Evolutionary conservation across 1,140 invertebrate genomes (phyloP).

Genomic region (Camponotus pennsylvanicus): DNA sequence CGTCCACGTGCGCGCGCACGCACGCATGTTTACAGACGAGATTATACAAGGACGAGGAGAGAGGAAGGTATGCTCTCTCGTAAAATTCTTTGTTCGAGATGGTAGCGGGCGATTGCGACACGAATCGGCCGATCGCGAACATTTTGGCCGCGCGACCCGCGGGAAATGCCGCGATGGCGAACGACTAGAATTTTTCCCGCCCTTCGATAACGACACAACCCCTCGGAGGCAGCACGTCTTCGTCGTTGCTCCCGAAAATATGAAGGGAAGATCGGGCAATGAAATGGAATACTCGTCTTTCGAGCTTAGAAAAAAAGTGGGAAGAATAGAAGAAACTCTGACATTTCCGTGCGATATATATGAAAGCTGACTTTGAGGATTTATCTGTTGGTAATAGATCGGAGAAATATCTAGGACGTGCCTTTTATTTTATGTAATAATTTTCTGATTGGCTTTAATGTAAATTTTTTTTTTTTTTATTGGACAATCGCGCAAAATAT

Average conservation of each 20-base stretch:
- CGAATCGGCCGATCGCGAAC: slow-evolving; percentile 16
- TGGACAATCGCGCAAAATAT: not conserved
- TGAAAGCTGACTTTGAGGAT: not conserved
- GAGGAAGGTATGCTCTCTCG: not conserved
- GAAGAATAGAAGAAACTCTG: not conserved
- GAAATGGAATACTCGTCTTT: slow-evolving; percentile 30
- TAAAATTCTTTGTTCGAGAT: slow-evolving; percentile 57
- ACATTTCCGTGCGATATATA: slow-evolving; percentile 25
- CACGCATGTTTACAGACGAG: slow-evolving; percentile 55
- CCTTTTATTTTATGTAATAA: too few relatives aligned
- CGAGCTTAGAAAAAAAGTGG: not conserved
- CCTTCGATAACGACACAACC: not conserved
- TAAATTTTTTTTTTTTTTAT: not conserved
- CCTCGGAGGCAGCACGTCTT: not conserved
- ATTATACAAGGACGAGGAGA: slow-evolving; percentile 34
- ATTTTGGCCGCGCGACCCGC: not conserved
- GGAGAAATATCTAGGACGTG: slow-evolving; percentile 7
- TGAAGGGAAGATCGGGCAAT: slow-evolving; percentile 9
- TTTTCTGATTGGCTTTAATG: not conserved
- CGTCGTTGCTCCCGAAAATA: not conserved
- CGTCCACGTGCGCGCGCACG: not conserved
- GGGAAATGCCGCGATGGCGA: not conserved
- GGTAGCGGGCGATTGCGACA: slow-evolving; percentile 37
- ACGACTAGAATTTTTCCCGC: slow-evolving; percentile 44
- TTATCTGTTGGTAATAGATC: slow-evolving; percentile 21